phyloP scores from a whole-genome alignment of 1,140 invertebrate genomes.

The Globodera ellingtonae region DNA sequence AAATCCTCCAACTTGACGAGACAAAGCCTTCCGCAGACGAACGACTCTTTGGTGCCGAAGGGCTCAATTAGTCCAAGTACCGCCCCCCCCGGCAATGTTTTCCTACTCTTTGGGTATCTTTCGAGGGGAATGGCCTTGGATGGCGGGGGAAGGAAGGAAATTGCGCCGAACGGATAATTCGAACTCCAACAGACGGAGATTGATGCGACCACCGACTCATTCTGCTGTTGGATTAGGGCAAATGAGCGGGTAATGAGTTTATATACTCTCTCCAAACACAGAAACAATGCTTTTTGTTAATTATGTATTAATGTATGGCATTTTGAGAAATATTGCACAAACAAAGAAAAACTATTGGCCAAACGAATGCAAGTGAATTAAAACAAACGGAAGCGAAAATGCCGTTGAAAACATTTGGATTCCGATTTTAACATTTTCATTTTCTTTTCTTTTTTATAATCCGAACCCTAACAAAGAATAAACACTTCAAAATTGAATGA shows the following conservation, averaged over 20 bases:
- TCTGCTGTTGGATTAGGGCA: neutral
- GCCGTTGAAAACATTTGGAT: no score
- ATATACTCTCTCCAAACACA: neutral
- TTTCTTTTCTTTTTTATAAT: no score
- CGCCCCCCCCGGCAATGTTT: neutral
- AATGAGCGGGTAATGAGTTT: neutral
- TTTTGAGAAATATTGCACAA: neutral
- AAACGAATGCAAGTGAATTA: neutral
- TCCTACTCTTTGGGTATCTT: neutral
- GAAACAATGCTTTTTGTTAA: neutral
- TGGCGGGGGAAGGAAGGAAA: no score
- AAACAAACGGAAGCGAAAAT: neutral
- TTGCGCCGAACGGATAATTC: neutral
- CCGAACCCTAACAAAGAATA: no score
- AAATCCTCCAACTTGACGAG: neutral
- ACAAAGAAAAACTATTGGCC: neutral
- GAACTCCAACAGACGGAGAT: neutral
- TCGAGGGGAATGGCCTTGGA: neutral
- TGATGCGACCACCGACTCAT: no score
- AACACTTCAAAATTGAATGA: no score
- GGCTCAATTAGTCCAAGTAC: slow-evolving; percentile 2
- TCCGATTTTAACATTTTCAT: no score
- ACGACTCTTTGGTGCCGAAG: neutral
- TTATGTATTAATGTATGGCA: neutral
- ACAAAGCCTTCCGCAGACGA: neutral